Percentiles rank a stretch among this genome's conserved stretches.
phyloP scores from a whole-genome alignment of 2,888 invertebrate genomes.

The Doris montereyensis region DNA sequence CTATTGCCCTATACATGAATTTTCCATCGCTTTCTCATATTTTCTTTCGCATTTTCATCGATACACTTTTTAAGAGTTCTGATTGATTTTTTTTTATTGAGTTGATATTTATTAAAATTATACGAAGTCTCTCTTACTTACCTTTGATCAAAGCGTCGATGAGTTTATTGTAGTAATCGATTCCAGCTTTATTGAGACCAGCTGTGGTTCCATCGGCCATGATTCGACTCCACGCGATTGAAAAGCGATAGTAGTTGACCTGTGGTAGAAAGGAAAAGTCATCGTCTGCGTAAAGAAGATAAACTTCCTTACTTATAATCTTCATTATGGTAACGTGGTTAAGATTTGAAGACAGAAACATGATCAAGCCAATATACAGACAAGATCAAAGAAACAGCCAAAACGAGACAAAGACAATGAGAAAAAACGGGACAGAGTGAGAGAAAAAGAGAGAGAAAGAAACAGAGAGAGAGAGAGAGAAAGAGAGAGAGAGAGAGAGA shows the following conservation, averaged over 20 bases:
- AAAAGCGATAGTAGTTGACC: constrained; percentile 72
- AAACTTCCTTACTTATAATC: no score
- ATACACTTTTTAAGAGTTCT: no score
- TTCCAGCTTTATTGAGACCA: constrained; percentile 79
- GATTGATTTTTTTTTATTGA: no score
- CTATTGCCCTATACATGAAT: no score
- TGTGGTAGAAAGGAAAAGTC: constrained; percentile 34
- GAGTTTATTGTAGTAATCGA: constrained; percentile 84
- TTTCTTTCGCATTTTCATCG: no score
- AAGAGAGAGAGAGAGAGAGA: not conserved
- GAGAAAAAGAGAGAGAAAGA: not conserved
- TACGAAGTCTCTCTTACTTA: constrained; percentile 54
- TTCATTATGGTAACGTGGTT: no score
- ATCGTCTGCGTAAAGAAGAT: not conserved
- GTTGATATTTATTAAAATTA: not conserved
- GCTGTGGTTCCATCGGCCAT: constrained; percentile 77
- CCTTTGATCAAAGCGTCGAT: constrained; percentile 80
- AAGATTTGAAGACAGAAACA: no score
- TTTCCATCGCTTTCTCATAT: no score
- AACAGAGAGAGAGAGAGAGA: constrained; percentile 5
- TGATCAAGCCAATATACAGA: no score
- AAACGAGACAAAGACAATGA: not conserved
- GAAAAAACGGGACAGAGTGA: not conserved
- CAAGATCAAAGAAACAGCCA: not conserved
- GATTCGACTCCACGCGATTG: constrained; percentile 82